Conservation (phyloP, 2,888 invertebrate species). For the Caprella mutica region DNA sequence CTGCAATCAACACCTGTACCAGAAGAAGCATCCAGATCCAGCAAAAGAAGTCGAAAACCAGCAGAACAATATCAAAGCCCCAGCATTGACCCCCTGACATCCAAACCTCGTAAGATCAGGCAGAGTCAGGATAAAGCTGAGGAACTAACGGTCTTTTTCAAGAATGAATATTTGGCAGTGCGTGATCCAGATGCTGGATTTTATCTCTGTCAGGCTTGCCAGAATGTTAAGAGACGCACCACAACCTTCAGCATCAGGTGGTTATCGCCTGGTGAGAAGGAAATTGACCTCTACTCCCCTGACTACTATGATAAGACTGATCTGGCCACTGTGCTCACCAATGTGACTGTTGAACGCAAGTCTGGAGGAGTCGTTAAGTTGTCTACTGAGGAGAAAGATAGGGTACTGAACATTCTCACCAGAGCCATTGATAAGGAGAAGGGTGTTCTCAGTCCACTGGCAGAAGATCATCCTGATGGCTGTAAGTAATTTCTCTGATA, state of each 20-base stretch:
- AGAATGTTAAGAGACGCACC: slow-evolving; percentile 77
- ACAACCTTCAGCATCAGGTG: slow-evolving; percentile 78
- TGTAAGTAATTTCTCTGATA: no score
- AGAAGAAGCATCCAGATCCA: slow-evolving; percentile 24
- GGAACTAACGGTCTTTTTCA: slow-evolving; percentile 28
- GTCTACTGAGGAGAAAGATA: slow-evolving; percentile 58
- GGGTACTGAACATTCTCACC: slow-evolving; percentile 70
- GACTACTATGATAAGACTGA: slow-evolving; percentile 82
- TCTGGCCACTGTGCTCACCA: slow-evolving; percentile 79
- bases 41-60: slow-evolving; percentile 30
- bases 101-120: slow-evolving; percentile 16
- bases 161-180: slow-evolving; percentile 76
- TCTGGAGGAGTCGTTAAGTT: slow-evolving; percentile 49
- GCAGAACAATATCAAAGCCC: slow-evolving; percentile 32
- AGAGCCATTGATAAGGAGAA: slow-evolving; percentile 71
- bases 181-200: slow-evolving; percentile 78
- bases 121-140: slow-evolving; percentile 32
- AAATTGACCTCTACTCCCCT: slow-evolving; percentile 65
- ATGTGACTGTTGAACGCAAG: slow-evolving; percentile 58
- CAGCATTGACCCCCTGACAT: slow-evolving; percentile 15
- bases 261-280: slow-evolving; percentile 60
- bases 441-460: slow-evolving; percentile 54
- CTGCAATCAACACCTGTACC: slow-evolving; percentile 6
- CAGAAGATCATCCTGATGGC: slow-evolving; percentile 75
- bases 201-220: slow-evolving; percentile 77